Conservation (phyloP, 2,888 invertebrate species). For the Nomada ruficornis region DNA sequence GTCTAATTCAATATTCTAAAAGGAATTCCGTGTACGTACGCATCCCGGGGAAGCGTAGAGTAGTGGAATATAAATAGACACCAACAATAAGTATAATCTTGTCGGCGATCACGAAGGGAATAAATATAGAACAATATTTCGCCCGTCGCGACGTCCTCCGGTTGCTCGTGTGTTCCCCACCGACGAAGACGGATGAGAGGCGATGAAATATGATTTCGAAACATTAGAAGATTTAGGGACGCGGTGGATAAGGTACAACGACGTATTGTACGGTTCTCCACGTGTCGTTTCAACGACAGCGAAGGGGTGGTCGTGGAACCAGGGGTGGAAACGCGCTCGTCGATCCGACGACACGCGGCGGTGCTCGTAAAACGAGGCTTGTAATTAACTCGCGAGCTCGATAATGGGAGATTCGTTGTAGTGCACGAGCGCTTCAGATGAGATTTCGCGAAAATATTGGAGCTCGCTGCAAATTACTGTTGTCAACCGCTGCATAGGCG, state of each 20-base stretch:
- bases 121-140: constrained; percentile 15
- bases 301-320: neutral
- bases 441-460: constrained; percentile 18
- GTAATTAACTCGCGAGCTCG: constrained; percentile 30
- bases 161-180: neutral
- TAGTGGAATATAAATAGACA: constrained; percentile 10
- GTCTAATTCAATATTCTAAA: no score
- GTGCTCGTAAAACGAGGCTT: constrained; percentile 15
- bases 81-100: neutral
- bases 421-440: neutral
- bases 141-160: neutral
- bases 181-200: constrained; percentile 27
- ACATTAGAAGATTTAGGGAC: constrained; percentile 28
- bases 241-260: neutral
- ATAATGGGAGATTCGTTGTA: constrained; percentile 6
- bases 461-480: constrained; percentile 13
- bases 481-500: neutral
- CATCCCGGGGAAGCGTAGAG: no score
- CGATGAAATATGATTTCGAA: constrained; percentile 37
- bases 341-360: constrained; percentile 8
- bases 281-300: neutral
- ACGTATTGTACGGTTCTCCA: neutral
- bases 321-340: neutral
- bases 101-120: neutral
- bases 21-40: no score